A percentile compares a stretch with the other conserved stretches of the same genome.
These are phyloP conservation scores for Linnaemya tessellans DNA, from an alignment of 2,888 invertebrate species.

Conservation along the genomic window DNA sequence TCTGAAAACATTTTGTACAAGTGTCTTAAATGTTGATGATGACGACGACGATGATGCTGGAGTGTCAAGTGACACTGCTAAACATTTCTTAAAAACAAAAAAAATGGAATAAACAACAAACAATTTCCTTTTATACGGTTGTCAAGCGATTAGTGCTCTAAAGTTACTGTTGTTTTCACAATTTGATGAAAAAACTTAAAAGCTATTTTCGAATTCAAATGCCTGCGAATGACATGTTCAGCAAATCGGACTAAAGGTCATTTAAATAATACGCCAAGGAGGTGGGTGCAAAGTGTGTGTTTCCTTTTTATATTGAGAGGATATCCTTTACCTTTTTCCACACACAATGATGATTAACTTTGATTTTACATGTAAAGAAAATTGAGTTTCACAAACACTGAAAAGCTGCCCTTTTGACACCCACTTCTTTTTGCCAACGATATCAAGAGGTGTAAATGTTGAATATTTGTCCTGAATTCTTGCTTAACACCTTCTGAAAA, in stretches of 20 bases:
- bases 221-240: constrained; percentile 59
- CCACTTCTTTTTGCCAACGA: not conserved
- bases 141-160: constrained; percentile 33
- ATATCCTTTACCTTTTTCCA: not conserved
- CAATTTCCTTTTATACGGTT: constrained; percentile 32
- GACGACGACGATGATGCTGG: constrained; percentile 11
- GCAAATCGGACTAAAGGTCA: constrained; percentile 37
- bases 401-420: not conserved
- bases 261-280: not conserved
- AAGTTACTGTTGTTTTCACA: not conserved
- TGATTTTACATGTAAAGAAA: constrained; percentile 2
- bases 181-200: constrained; percentile 19
- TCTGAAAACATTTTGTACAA: constrained; percentile 66
- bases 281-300: not conserved
- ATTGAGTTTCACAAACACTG: not conserved
- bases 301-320: constrained; percentile 6
- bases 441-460: not conserved
- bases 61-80: constrained; percentile 58
- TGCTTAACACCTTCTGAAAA: not conserved
- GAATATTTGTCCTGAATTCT: not conserved
- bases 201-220: constrained; percentile 10
- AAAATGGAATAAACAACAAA: constrained; percentile 33
- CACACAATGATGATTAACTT: not conserved
- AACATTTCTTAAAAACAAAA: constrained; percentile 17
- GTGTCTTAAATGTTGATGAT: constrained; percentile 32